Evolutionary conservation across 1,140 invertebrate species (phyloP), one percentile per base, ranked within the genome.

Genomic region (Lasioglossum albipes): DNA sequence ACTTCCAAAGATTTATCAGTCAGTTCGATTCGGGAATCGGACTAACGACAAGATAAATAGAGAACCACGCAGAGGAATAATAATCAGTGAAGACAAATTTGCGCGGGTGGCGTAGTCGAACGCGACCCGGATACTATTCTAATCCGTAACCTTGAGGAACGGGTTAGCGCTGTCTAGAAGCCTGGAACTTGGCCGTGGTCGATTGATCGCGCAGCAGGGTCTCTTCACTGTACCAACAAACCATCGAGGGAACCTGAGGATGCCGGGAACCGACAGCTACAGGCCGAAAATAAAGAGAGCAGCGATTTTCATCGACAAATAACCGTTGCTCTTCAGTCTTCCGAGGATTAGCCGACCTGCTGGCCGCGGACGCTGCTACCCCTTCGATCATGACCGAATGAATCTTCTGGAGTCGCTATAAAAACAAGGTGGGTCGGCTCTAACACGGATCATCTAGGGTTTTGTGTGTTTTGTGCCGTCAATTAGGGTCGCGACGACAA

Each of bases 101-200:
- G 12, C 57, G 52, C 12, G 69, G 52, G 52, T 36, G 27, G 12
- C 27, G 9, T 49, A 71, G 75, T 81, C 59, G 69, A 64, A 20
- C 62, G 68, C 41, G 67, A 49, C 81, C 62, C 22, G 45, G 12
- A 57, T 76, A 83, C 73, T 85, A 86, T 86, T 81, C 84, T 86
- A 83, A 83, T 77, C 65, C 49, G n/a, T 54, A 81, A 67, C 84
- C 81, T 86, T 86, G 84, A 59, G 20, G 16, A n/a, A 52, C 62
- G 31, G 22, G 64, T 5, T 5, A 16, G 65, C n/a, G 20, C 70
- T 61, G 62, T 72, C 57, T 70, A 20, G 41, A 45, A 61, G 52
- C 31, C 61, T 86, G 73, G 69, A 85, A 76, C 72, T 83, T 76
- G 85, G 68, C 80, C 62, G 61, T 85, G 80, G 73, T 57, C 85